Base-by-base conservation (phyloP, 2,888 invertebrate species). In the Drosophila maculinotata region DNA sequence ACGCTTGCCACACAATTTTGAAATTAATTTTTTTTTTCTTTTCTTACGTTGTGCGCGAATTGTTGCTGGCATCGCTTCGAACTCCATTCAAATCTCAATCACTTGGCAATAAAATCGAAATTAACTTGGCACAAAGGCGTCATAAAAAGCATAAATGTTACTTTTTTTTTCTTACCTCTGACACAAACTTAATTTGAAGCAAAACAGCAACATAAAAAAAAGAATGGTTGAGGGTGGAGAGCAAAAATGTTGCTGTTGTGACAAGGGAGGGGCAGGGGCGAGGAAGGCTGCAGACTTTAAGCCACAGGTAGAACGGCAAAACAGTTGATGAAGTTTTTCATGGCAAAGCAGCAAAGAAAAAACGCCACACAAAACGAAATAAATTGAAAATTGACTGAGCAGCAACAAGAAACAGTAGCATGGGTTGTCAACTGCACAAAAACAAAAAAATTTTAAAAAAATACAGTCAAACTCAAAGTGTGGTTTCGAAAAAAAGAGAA, bases 31-130 rank as follows among this genome's bases (percentile, higher is more conserved):
- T 14, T 9, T 23, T 54, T 20, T 45, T 60, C 35, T 35, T 31
- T 56, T 14, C 28, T 38, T 26, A 14, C 7, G 7, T 14, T 56
- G 44, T 48, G 38, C 30, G 38, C 57, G 53, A 62, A 66, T 62
- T 52, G 52, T 23, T 44, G 54, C 33, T 48, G 59, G 48, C 36
- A 45, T 23, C 15, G 60, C 67, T 23, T 31, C 36, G 38, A 65
- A 56, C 65, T 74, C 71, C 75, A 85, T 86, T 81, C 79, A 77
- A 72, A 79, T 86, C 77, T 67, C 82, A 86, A 84, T 86, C 86
- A 83, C 85, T 73, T 88, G 87, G 71, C 86, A 87, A 86, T 85
- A 87, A 86, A 85, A 86, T 86, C 72, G 77, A 87, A 87, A 87
- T 87, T 89, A 87, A 86, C 88, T 87, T 86, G 75, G 63, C 76